These are phyloP conservation scores for Campoletis sonorensis DNA, from an alignment of 1,140 invertebrate species.

Conservation along the genomic window DNA sequence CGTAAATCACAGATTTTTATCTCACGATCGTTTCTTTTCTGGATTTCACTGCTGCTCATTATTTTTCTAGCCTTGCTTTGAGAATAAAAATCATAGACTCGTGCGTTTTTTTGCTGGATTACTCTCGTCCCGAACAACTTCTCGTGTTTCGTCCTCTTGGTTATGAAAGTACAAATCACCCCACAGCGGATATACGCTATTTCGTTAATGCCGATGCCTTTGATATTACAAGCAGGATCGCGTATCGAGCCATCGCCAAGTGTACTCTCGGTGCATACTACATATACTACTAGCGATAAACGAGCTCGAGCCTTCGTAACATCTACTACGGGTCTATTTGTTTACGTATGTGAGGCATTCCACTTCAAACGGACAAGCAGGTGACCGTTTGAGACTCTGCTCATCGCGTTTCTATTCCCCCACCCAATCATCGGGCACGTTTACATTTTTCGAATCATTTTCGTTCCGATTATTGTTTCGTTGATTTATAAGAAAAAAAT, in stretches of 20 bases:
- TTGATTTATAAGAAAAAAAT: too few relatives aligned
- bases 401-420: too few relatives aligned
- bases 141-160: constrained; percentile 17
- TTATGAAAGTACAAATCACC: constrained; percentile 63
- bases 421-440: too few relatives aligned
- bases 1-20: background rate
- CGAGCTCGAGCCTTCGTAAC: constrained; percentile 9
- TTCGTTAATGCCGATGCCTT: constrained; percentile 57
- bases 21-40: background rate
- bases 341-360: background rate
- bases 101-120: background rate
- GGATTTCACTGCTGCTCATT: background rate
- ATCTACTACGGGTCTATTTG: background rate
- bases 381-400: background rate
- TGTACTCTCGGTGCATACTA: constrained; percentile 27
- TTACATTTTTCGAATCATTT: too few relatives aligned
- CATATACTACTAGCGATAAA: constrained; percentile 8
- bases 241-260: constrained; percentile 33
- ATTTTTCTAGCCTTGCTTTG: background rate
- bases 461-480: too few relatives aligned
- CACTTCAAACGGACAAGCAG: background rate
- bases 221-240: constrained; percentile 32
- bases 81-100: background rate
- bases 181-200: constrained; percentile 71
- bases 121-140: background rate